A percentile compares a stretch with the other conserved stretches of the same genome.
These are phyloP conservation scores for Nerophis ophidion DNA, from an alignment of 2,113 vertebrate species.

Conservation along the genomic window DNA sequence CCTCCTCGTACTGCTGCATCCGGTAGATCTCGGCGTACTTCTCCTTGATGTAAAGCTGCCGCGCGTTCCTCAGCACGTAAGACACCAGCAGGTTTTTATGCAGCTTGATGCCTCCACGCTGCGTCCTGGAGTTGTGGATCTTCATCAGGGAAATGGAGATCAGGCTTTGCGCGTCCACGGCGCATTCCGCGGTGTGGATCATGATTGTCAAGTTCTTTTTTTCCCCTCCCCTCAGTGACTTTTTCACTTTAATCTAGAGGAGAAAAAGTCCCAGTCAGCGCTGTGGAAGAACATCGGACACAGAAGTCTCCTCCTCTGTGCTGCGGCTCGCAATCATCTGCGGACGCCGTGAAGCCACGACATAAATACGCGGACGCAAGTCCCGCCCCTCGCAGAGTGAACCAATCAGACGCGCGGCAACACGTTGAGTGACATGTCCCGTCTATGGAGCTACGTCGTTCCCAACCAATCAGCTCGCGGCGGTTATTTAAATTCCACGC, in stretches of 20 bases:
- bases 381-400: constrained; percentile 29
- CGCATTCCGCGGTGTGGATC: constrained; percentile 81
- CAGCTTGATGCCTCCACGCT: constrained; percentile 93
- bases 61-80: constrained; percentile 91
- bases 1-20: constrained; percentile 86
- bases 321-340: constrained; percentile 72
- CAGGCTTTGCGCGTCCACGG: constrained; percentile 87
- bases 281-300: constrained; percentile 64
- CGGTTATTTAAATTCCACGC: constrained; percentile 78
- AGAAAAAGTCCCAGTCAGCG: constrained; percentile 54
- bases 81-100: constrained; percentile 97
- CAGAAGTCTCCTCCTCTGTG: constrained; percentile 25
- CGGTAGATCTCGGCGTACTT: constrained; percentile 91
- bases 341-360: constrained; percentile 58
- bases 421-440: constrained; percentile 62
- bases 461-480: constrained; percentile 75
- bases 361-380: constrained; percentile 60
- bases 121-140: constrained; percentile 93
- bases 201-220: constrained; percentile 21
- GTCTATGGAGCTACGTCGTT: constrained; percentile 44
- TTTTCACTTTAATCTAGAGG: constrained; percentile 29
- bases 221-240: constrained; percentile 17
- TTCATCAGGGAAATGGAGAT: constrained; percentile 93
- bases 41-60: constrained; percentile 94
- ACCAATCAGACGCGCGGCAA: constrained; percentile 56